A percentile compares a stretch with the other conserved stretches of the same genome.
These are phyloP conservation scores for Nebria ingens DNA, from an alignment of 1,140 invertebrate genomes.

Conservation along the genomic window DNA sequence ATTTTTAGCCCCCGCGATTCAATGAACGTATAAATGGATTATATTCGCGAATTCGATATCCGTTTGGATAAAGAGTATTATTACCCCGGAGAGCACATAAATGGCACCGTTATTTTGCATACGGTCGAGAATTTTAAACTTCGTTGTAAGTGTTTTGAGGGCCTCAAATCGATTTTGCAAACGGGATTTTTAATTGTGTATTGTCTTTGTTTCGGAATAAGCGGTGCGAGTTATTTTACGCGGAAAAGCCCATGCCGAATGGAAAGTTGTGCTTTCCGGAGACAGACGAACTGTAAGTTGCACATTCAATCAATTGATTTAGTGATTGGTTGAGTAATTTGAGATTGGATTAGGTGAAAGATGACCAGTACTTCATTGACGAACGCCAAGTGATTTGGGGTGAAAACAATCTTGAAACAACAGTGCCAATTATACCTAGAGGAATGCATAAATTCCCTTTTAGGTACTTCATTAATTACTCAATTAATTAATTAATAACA, in stretches of 20 bases:
- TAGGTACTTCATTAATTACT: conserved; percentile 21
- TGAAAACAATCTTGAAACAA: conserved; percentile 49
- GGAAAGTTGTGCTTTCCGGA: conserved; percentile 70
- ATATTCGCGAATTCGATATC: conserved; percentile 69
- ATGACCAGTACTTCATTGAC: conserved; percentile 76
- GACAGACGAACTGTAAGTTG: conserved; percentile 51
- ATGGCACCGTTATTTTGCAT: conserved; percentile 59
- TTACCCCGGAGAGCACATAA: conserved; percentile 62
- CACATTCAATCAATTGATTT: background rate
- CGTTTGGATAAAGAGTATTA: conserved; percentile 65
- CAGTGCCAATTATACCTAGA: conserved; percentile 63
- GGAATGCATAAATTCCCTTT: conserved; percentile 70
- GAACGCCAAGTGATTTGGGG: conserved; percentile 68
- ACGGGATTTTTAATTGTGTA: background rate
- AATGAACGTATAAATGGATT: too few species aligned
- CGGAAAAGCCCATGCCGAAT: conserved; percentile 71
- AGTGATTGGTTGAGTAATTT: conserved; percentile 4
- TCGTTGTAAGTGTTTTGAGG: conserved; percentile 50
- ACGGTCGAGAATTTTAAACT: conserved; percentile 69
- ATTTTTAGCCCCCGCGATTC: too few species aligned
- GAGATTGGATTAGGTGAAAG: conserved; percentile 44
- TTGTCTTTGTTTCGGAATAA: conserved; percentile 37
- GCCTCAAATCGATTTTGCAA: background rate
- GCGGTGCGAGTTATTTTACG: conserved; percentile 63
- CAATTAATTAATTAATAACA: background rate